Evolutionary conservation across 2,797 vertebrate genomes (phyloP).

Genomic region (Lithobates sylvaticus): DNA sequence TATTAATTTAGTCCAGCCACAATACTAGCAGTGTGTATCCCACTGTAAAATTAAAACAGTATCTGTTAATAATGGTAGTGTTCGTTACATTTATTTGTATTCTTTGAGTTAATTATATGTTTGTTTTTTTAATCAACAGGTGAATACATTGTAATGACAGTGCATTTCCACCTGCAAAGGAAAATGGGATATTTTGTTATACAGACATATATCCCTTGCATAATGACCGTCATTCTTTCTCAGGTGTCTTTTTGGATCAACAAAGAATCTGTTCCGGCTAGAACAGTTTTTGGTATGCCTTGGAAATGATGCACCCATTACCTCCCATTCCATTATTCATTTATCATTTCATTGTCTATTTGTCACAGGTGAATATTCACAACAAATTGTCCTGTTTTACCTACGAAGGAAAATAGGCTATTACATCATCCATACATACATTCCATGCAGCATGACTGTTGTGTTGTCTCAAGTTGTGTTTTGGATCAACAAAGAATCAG

Average conservation of each 20-base stretch:
- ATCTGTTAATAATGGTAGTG: not conserved
- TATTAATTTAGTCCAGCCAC: too few species aligned
- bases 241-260: slow-evolving; percentile 99
- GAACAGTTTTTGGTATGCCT: slow-evolving; percentile 93
- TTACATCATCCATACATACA: slow-evolving; percentile 99
- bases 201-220: slow-evolving; percentile 98
- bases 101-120: slow-evolving; percentile 12
- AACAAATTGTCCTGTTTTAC: slow-evolving; percentile 97
- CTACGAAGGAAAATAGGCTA: slow-evolving; percentile 98
- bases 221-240: slow-evolving; percentile 99
- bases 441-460: slow-evolving; percentile 99
- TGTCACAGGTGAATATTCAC: slow-evolving; percentile 93
- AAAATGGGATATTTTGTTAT: slow-evolving; percentile 99
- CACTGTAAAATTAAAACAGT: too few species aligned
- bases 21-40: too few species aligned
- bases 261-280: slow-evolving; percentile 97
- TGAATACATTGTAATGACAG: slow-evolving; percentile 98
- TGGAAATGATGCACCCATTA: not conserved
- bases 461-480: slow-evolving; percentile 99
- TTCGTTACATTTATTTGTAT: not conserved
- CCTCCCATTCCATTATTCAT: slow-evolving; percentile 24
- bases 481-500: slow-evolving; percentile 99
- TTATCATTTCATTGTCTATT: slow-evolving; percentile 41
- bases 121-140: slow-evolving; percentile 74
- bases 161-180: slow-evolving; percentile 94